These are phyloP conservation scores for Jacana jacana DNA, from an alignment of 2,113 vertebrate species.

Conservation along the genomic window DNA sequence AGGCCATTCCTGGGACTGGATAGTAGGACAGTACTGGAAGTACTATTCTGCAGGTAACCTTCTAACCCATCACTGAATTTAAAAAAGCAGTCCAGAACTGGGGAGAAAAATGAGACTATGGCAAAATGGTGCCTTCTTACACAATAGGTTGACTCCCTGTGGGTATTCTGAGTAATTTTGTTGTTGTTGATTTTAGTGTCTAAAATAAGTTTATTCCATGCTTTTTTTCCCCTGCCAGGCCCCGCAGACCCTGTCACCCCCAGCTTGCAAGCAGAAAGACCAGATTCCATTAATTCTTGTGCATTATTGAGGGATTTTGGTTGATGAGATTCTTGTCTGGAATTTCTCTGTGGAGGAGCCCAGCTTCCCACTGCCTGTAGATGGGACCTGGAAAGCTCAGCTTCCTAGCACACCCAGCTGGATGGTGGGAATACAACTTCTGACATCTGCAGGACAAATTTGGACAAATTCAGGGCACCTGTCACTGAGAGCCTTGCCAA, in stretches of 20 bases:
- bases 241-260: neutral
- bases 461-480: neutral
- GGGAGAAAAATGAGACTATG: neutral
- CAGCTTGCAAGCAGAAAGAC: neutral
- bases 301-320: neutral
- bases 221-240: neutral
- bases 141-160: neutral
- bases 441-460: neutral
- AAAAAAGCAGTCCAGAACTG: neutral
- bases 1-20: neutral
- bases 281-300: conserved; percentile 44
- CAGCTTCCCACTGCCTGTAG: neutral
- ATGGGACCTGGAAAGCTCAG: neutral
- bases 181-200: conserved; percentile 17
- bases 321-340: conserved; percentile 1
- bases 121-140: neutral
- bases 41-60: neutral
- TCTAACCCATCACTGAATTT: neutral
- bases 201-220: conserved; percentile 16
- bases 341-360: conserved; percentile 4
- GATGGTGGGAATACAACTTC: neutral
- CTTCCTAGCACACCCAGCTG: neutral
- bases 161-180: neutral
- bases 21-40: neutral
- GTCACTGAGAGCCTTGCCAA: neutral